Percentiles rank a stretch among this genome's conserved stretches.
Evolutionary conservation across 2,888 invertebrate species (phyloP).

Genomic region (Diplazon laetatorius): DNA sequence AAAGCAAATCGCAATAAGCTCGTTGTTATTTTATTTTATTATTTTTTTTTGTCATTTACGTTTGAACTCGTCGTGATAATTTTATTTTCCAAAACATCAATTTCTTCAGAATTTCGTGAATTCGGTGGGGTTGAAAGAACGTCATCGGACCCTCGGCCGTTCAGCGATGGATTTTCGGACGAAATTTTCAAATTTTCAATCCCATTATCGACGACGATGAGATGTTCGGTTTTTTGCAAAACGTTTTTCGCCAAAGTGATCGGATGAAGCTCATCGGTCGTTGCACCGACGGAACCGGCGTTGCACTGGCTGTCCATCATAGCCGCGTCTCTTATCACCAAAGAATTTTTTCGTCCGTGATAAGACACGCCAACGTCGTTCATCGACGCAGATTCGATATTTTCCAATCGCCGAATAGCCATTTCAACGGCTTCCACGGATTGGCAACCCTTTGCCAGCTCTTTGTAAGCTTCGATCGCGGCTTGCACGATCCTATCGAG

Average conservation of each 20-base stretch:
- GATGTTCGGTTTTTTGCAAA: conserved; percentile 68
- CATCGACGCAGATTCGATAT: conserved; percentile 44
- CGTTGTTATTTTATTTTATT: too few relatives aligned
- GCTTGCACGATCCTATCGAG: conserved; percentile 69
- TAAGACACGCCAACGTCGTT: conserved; percentile 60
- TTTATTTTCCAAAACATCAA: background rate
- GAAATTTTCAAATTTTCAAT: conserved; percentile 61
- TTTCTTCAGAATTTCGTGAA: background rate
- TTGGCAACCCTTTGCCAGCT: conserved; percentile 65
- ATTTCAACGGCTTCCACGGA: conserved; percentile 69
- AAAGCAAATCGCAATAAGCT: too few relatives aligned
- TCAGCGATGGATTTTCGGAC: background rate
- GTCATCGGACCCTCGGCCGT: background rate
- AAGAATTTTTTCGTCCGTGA: conserved; percentile 63
- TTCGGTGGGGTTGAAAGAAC: background rate
- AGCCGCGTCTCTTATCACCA: conserved; percentile 69
- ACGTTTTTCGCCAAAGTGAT: conserved; percentile 72
- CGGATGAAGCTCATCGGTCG: conserved; percentile 69
- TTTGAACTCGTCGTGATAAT: background rate
- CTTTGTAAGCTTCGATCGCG: conserved; percentile 68
- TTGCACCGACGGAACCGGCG: conserved; percentile 71
- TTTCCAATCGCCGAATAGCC: conserved; percentile 71
- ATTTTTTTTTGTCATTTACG: background rate
- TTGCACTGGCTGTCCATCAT: conserved; percentile 67
- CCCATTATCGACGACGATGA: conserved; percentile 71